Evolutionary conservation across 2,113 vertebrate species (phyloP).

Genomic region (Platycercus adscitus): DNA sequence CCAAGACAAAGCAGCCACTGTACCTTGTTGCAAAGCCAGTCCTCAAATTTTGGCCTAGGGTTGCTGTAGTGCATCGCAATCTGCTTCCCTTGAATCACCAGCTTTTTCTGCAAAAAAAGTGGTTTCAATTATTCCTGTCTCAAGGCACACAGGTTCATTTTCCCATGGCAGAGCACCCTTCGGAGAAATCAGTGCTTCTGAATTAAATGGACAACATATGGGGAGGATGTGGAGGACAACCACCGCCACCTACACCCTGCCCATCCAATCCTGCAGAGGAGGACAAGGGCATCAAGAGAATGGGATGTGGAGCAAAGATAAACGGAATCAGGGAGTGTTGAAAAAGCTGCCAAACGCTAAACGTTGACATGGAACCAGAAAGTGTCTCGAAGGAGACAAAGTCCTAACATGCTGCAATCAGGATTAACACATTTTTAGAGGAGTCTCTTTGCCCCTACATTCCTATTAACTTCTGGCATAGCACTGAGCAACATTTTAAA

Average conservation of each 20-base stretch:
- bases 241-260: constrained; percentile 87
- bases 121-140: constrained; percentile 80
- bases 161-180: constrained; percentile 94
- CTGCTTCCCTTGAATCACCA: constrained; percentile 94
- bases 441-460: constrained; percentile 66
- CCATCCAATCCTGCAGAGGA: constrained; percentile 85
- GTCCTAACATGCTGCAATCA: constrained; percentile 70
- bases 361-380: constrained; percentile 80
- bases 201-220: constrained; percentile 86
- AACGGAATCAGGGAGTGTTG: constrained; percentile 82
- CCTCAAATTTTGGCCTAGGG: constrained; percentile 96
- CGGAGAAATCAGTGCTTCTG: constrained; percentile 91
- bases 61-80: constrained; percentile 99
- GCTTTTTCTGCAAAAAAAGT: constrained; percentile 94
- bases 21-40: constrained; percentile 99
- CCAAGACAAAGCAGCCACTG: not conserved
- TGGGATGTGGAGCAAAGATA: constrained; percentile 81
- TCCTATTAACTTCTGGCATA: constrained; percentile 69
- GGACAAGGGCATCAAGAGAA: constrained; percentile 83
- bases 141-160: constrained; percentile 71
- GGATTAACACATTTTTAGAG: constrained; percentile 75
- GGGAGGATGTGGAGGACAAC: constrained; percentile 82
- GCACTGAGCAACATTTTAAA: constrained; percentile 58
- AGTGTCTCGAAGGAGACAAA: constrained; percentile 83
- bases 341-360: constrained; percentile 82